A percentile compares a stretch with the other conserved stretches of the same genome.
These are phyloP conservation scores for Andrena marginata DNA, from an alignment of 2,888 invertebrate species.

Conservation along the genomic window DNA sequence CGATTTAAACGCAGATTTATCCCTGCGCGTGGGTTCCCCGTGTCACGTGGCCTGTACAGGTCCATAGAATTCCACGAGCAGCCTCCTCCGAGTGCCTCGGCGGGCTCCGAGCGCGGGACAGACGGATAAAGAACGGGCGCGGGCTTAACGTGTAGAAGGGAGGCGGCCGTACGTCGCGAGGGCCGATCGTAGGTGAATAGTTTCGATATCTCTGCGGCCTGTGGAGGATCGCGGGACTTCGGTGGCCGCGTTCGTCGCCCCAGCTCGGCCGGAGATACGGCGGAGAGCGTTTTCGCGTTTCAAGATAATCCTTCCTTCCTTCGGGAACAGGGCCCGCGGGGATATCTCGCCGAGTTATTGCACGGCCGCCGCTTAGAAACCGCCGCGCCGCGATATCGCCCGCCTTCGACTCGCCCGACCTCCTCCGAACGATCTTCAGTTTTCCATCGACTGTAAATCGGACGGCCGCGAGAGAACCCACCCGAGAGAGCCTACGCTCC, in stretches of 20 bases:
- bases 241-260: constrained; percentile 64
- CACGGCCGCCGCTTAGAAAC: constrained; percentile 53
- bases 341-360: constrained; percentile 70
- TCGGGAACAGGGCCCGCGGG: constrained; percentile 53
- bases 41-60: neutral
- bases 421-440: constrained; percentile 28
- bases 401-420: constrained; percentile 5
- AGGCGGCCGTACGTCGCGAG: constrained; percentile 25
- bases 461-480: no score
- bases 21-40: neutral
- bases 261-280: constrained; percentile 77
- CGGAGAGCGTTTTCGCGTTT: constrained; percentile 84
- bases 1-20: neutral
- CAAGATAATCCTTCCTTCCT: constrained; percentile 79
- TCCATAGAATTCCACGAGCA: neutral
- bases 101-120: neutral
- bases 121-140: constrained; percentile 28
- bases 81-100: neutral
- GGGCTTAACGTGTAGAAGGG: neutral
- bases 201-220: constrained; percentile 65
- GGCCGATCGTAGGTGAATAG: constrained; percentile 64
- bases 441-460: neutral
- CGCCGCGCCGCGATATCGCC: constrained; percentile 46
- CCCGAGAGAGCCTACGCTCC: neutral
- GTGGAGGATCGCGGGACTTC: constrained; percentile 58